Base-by-base conservation (phyloP, 2,797 vertebrate genomes). In the Erpetoichthys calabaricus region DNA sequence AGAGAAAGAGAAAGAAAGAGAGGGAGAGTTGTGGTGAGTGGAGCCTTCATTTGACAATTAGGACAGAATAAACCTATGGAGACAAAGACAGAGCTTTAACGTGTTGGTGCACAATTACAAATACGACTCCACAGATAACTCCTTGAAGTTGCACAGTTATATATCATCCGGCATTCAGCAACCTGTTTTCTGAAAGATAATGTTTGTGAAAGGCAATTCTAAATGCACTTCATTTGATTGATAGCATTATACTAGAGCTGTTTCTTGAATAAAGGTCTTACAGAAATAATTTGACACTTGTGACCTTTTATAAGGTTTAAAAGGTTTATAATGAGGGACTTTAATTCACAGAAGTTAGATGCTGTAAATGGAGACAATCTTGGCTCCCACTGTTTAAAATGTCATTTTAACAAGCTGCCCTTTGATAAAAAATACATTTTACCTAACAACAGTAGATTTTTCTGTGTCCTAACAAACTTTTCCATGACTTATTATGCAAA, bases 201-300 rank as follows among this genome's bases (percentile, higher is more conserved):
- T 54, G 53, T 54, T 54, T 54, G 47, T 7, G 4, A 42, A 54
- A 54, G 53, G 53, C 7, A 54, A 54, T 25, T 7, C 44, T 25
- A 42, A 42, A 42, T 5, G n/a, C 3, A 5, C 9, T 51, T 51
- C 41, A 9, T 25, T 5, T 51, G 50, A 51, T 51, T 51, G 50
- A 51, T 51, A 9, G 8, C 50, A 9, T 51, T 3, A 51, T 25
- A 51, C 9, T 51, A n/a, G n/a, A 51, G 50, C 8, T n/a, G 8
- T 9, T 51, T 9, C 4, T 54, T 54, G 53, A 54, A 7, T 54
- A 54, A 44, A 41, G 41, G 53, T 54, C 41, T 54, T 54, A 4
- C 25, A 54, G 41, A 54, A 54, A 7, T 43, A 54, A 54, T 8
- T 42, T 54, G 53, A 54, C 53, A 54, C 41, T 42, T 7, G 47